Evolutionary conservation across 2,113 vertebrate genomes (phyloP), one percentile per base, ranked within the genome.

Genomic region (Carassius carassius): DNA sequence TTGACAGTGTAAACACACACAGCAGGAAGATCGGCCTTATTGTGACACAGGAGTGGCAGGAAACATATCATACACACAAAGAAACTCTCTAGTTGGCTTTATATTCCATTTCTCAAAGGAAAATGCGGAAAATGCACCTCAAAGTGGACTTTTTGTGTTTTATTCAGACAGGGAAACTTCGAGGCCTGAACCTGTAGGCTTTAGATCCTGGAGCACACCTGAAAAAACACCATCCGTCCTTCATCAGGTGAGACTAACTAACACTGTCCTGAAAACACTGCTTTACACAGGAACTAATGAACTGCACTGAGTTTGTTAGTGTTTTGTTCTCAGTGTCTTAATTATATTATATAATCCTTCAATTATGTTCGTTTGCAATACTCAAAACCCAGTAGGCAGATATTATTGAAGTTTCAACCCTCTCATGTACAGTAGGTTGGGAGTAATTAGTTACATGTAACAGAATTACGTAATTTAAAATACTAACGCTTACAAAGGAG

Each of bases 1-100:
- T 81, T 83, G 81, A 82, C 78, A 77, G 32, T 65, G 74, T 88
- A 86, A 86, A 88, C 76, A 88, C 54, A 75, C 47, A 23, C 56
- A 63, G 58, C 37, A 63, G 56, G 41, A 74, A 54, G 47, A 56
- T 81, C 32, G n/a, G n/a, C 21, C 58, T 67, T 44, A 41, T 21
- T 67, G 49, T 81, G 41, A 69, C 58, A 65, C 49, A 37, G 77
- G 58, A 63, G 77, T 79, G 77, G 37, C 77, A 74, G 35, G 37
- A 63, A 62, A 67, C 17, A 49, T 19, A 51, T 32, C 44, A 21
- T 51, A 29, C 7, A 3, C 60, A 49, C 2, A 67, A 29, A 67
- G 9, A 19, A 44, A 29, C n/a, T n/a, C 17, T 41, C 7, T 63
- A 44, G 58, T 29, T 65, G 13, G 13, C 78, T 19, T 25, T 29